Base-by-base conservation (phyloP, 2,113 vertebrate species). In the Pristiophorus japonicus region DNA sequence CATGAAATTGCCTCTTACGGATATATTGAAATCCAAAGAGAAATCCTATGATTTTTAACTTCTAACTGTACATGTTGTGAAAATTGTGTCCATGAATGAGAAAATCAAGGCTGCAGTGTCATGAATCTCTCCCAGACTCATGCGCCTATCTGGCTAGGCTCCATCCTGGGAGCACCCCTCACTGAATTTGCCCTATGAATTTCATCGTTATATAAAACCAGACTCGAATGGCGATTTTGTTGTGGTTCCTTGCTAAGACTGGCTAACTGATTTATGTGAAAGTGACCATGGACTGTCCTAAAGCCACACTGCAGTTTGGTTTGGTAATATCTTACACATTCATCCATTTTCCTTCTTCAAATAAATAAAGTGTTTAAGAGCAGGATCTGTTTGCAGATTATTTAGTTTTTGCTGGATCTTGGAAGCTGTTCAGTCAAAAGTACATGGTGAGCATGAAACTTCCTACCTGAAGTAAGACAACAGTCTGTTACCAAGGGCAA, bases 21-120 rank as follows among this genome's bases (percentile, higher is more conserved):
- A 11, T 30, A 65, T 63, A 66, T 66, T 66, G 38, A 93, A 93
- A 93, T 66, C 62, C 59, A 66, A 66, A 93, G 12, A 93, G 11
- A 93, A 66, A 93, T 65, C 18, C 18, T 93, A 66, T 66, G n/a
- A 93, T 93, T 66, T 30, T 88, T 88, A 88, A 51, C 27, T 30
- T 88, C 55, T 14, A 12, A 24, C 8, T 27, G 27, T 30, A 88
- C 45, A 14, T 51, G 47, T 30, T 92, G 16, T 92, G 16, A 65
- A 63, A 63, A 92, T 38, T 38, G n/a, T 38, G n/a, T 2, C 38
- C 30, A n/a, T 91, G 30, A 16, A 59, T 62, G 5, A 75, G 73
- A 30, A 75, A 34, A 27, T 11, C 10, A 7, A 75, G 10, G 30
- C 30, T 75, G 14, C 1, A 47, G 22, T 91, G 30, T 14, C 34